Base-by-base conservation (phyloP, 2,113 vertebrate species). In the Thinocorus orbignyianus region DNA sequence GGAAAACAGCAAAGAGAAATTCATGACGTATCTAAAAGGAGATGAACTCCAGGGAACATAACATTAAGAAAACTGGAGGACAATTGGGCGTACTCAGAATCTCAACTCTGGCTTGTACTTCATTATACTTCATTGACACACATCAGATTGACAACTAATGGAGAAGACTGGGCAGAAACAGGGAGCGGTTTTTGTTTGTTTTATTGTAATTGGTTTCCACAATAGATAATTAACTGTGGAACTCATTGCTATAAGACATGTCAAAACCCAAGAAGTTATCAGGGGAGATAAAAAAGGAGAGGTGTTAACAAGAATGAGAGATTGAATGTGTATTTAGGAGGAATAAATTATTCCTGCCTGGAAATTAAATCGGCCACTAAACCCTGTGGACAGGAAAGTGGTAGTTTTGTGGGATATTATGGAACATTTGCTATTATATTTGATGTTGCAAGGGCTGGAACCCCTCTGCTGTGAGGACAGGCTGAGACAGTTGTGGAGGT, bases 161-260 rank as follows among this genome's bases (percentile, higher is more conserved):
- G 91, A 81, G 89, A 86, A 84, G 73, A 60, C 24, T 5, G 26
- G 80, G 69, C 76, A 92, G 83, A 64, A 90, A 46, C 48, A 48
- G 35, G 52, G 48, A 64, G 65, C 33, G 46, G 13, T 11, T 92
- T 90, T 73, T 79, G 48, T 95, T 97, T 95, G 83, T 19, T 95
- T 93, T 91, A 73, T 73, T 76, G 89, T 95, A 97, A 93, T 95
- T 96, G 94, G 83, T 92, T 96, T 94, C 90, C 80, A 68, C 86
- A 74, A 74, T 24, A 81, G 88, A 86, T 93, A 93, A 93, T 95
- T 96, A 94, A 95, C 72, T 71, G 77, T 52, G 77, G 83, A 84
- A 74, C 48, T 89, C 42, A 10, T 64, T 83, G 72, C 72, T 91
- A 2, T 52, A 81, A 86, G 86, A 88, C 31, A 13, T 25, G 65